phyloP scores from a whole-genome alignment of 2,888 invertebrate genomes.

The Cenopis cana region DNA sequence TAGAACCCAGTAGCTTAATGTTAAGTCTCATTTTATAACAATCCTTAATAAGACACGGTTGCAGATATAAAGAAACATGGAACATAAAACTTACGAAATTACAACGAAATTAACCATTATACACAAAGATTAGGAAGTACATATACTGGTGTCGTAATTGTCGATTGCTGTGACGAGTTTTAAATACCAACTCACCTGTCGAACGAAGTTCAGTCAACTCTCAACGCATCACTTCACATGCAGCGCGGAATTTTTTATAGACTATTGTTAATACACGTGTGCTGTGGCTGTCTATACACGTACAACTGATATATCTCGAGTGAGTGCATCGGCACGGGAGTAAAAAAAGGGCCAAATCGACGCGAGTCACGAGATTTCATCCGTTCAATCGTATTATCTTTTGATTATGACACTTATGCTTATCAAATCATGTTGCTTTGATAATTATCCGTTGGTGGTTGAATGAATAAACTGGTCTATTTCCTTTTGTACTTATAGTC shows the following conservation, averaged over 20 bases:
- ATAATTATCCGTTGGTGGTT: neutral
- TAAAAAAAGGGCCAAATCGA: slow-evolving; percentile 14
- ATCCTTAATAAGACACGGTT: too few species aligned
- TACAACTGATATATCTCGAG: slow-evolving; percentile 26
- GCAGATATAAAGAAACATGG: too few species aligned
- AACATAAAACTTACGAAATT: too few species aligned
- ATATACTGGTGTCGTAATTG: too few species aligned
- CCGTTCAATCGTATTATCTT: neutral
- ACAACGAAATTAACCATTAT: too few species aligned
- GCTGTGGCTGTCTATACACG: slow-evolving; percentile 3
- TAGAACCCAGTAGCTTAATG: too few species aligned
- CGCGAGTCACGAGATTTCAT: neutral
- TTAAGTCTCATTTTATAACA: too few species aligned
- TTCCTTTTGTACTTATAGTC: too few species aligned
- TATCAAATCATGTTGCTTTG: too few species aligned
- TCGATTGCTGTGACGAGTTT: neutral
- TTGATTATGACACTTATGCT: neutral
- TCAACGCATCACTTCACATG: slow-evolving; percentile 32
- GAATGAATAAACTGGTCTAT: neutral
- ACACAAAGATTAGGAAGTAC: too few species aligned
- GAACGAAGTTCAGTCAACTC: slow-evolving; percentile 28
- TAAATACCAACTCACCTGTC: slow-evolving; percentile 19
- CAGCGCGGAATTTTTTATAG: slow-evolving; percentile 15
- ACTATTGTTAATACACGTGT: slow-evolving; percentile 26
- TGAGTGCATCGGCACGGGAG: slow-evolving; percentile 2